Conservation (phyloP, 2,113 vertebrate genomes). For the Pluvialis apricaria region DNA sequence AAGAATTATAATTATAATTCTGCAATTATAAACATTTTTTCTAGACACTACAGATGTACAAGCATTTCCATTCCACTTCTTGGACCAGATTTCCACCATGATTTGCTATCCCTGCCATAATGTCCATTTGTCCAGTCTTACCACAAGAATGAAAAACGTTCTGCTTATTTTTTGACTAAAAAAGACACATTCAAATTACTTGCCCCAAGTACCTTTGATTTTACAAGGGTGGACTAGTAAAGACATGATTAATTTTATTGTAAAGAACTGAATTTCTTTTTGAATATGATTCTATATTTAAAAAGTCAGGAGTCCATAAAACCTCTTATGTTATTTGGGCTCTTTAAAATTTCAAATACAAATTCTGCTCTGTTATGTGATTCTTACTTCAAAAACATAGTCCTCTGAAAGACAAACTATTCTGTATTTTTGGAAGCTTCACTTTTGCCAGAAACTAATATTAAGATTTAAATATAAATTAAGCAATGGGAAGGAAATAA, state of each 20-base stretch:
- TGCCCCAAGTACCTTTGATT: background rate
- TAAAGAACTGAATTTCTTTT: background rate
- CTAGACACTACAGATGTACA: background rate
- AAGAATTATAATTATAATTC: no score
- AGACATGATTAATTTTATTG: background rate
- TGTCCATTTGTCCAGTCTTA: background rate
- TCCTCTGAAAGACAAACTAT: background rate
- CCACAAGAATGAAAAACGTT: background rate
- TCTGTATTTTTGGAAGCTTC: background rate
- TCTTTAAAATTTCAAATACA: background rate
- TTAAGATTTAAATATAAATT: background rate
- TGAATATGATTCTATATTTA: background rate
- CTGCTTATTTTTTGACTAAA: background rate
- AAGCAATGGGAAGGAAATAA: background rate
- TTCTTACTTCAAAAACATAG: background rate
- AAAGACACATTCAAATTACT: background rate
- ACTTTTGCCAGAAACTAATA: background rate
- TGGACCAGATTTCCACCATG: background rate
- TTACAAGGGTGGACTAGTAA: background rate
- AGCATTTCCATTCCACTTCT: background rate
- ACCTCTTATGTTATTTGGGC: background rate
- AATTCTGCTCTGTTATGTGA: rapidly evolving
- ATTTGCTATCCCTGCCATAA: background rate
- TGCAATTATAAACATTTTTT: background rate
- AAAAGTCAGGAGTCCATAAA: background rate